A percentile compares a stretch with the other conserved stretches of the same genome.
These are phyloP conservation scores for Ammodytes marinus DNA, from an alignment of 2,113 vertebrate genomes.

Conservation along the genomic window DNA sequence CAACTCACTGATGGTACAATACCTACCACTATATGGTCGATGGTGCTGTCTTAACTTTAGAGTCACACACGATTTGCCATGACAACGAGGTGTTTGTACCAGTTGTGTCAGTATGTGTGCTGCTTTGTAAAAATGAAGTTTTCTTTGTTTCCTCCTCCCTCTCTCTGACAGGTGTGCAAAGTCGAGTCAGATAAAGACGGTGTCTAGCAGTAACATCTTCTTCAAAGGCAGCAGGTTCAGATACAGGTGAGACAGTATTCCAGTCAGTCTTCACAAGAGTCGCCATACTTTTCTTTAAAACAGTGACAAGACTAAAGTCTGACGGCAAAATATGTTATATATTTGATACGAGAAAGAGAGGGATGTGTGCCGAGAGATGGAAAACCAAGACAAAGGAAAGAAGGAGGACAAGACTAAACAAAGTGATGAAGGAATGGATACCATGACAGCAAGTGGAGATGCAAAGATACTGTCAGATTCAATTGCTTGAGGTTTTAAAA, in stretches of 20 bases:
- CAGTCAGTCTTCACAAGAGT: not conserved
- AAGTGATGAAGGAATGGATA: too few relatives aligned
- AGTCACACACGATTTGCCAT: not conserved
- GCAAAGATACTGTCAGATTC: not conserved
- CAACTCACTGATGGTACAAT: too few relatives aligned
- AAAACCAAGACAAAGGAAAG: not conserved
- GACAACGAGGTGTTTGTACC: not conserved
- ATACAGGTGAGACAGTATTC: conserved; percentile 88
- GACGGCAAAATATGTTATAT: not conserved
- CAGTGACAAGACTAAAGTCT: not conserved
- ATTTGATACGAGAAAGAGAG: not conserved
- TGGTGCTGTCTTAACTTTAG: not conserved
- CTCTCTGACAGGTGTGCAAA: conserved; percentile 92
- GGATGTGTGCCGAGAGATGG: not conserved
- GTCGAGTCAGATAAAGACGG: conserved; percentile 98
- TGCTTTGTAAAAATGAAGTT: conserved; percentile 8
- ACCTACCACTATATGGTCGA: too few relatives aligned
- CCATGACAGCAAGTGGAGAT: not conserved
- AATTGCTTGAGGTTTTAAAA: not conserved
- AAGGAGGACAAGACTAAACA: not conserved
- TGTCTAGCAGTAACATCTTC: conserved; percentile 98
- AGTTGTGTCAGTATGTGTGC: conserved; percentile 3
- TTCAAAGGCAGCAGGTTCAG: conserved; percentile 99
- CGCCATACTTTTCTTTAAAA: not conserved
- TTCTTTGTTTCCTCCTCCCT: conserved; percentile 31